phyloP scores from a whole-genome alignment of 2,888 invertebrate genomes.

The Cryptocephalus primarius region DNA sequence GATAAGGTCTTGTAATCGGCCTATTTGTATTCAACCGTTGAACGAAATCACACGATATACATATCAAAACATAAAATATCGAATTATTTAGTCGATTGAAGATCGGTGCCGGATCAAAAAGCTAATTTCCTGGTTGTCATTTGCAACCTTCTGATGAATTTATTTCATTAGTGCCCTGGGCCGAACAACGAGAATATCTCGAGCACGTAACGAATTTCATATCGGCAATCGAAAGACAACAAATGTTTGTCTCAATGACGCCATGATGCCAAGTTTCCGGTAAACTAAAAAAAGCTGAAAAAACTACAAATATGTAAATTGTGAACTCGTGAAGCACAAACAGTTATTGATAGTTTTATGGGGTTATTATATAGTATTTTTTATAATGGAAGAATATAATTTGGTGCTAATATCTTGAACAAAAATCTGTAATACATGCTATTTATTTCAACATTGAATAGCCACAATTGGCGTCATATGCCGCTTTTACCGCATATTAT shows the following conservation, averaged over 20 bases:
- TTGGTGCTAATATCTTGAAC: too few relatives aligned
- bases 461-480: too few relatives aligned
- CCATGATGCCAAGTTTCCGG: conserved; percentile 1
- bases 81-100: conserved; percentile 5
- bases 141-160: conserved; percentile 25
- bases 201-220: neutral
- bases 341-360: too few relatives aligned
- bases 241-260: neutral
- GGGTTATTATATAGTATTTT: too few relatives aligned
- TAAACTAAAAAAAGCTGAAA: neutral
- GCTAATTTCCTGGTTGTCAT: conserved; percentile 30
- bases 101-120: conserved; percentile 22
- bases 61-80: conserved; percentile 4
- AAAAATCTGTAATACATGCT: too few relatives aligned
- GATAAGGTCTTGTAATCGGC: too few relatives aligned
- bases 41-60: neutral
- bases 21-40: neutral
- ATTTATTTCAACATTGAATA: too few relatives aligned
- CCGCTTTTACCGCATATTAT: too few relatives aligned
- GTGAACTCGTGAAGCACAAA: too few relatives aligned
- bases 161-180: conserved; percentile 27
- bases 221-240: neutral
- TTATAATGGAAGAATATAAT: too few relatives aligned
- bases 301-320: too few relatives aligned
- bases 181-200: conserved; percentile 8